These are phyloP conservation scores for Drosophila serrata DNA, from an alignment of 1,140 invertebrate species.

Conservation along the genomic window DNA sequence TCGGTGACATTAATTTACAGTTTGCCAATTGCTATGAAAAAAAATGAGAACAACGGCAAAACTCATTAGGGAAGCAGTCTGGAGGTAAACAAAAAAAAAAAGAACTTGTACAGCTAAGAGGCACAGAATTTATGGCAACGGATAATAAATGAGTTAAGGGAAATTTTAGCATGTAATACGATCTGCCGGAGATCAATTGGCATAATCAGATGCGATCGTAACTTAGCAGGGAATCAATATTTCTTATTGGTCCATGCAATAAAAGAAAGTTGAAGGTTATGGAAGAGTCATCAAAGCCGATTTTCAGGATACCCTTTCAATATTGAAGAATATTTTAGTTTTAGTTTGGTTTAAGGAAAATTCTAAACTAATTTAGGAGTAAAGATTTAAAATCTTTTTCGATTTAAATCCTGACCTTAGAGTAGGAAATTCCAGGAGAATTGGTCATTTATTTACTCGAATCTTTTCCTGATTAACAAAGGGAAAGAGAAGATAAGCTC, in stretches of 20 bases:
- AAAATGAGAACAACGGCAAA: constrained; percentile 37
- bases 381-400: too few relatives aligned
- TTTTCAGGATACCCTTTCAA: not conserved
- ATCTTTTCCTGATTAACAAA: not conserved
- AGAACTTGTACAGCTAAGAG: constrained; percentile 18
- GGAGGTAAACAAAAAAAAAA: constrained; percentile 18
- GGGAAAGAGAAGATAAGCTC: constrained; percentile 16
- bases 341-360: too few relatives aligned
- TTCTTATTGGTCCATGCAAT: constrained; percentile 19
- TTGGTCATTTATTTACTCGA: not conserved
- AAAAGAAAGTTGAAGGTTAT: constrained; percentile 25
- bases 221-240: constrained; percentile 24
- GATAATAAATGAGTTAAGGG: constrained; percentile 18
- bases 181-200: constrained; percentile 24
- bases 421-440: not conserved
- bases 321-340: not conserved
- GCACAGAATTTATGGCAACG: constrained; percentile 21
- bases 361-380: too few relatives aligned
- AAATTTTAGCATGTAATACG: constrained; percentile 4
- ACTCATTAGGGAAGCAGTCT: constrained; percentile 53
- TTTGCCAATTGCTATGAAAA: constrained; percentile 44
- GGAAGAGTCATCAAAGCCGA: not conserved
- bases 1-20: constrained; percentile 62
- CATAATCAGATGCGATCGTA: constrained; percentile 27
- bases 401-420: too few relatives aligned